Evolutionary conservation across 1,140 invertebrate species (phyloP).

Genomic region (Argopecten irradians): DNA sequence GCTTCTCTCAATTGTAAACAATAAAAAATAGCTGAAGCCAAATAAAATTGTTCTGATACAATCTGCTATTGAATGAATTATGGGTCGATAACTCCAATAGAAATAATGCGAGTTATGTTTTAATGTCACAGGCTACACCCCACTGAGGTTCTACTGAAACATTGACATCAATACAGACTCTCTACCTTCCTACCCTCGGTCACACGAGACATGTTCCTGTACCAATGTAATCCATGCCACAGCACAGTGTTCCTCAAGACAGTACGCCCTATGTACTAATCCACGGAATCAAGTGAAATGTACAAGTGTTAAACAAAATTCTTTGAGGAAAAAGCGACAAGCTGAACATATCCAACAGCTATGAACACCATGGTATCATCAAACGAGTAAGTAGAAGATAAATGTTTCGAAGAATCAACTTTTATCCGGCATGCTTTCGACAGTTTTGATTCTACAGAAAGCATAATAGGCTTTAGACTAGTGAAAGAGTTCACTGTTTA

Average conservation of each 20-base stretch:
- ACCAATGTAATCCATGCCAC: no score
- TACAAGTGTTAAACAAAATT: not conserved
- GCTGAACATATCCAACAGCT: not conserved
- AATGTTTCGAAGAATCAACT: no score
- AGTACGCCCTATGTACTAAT: not conserved
- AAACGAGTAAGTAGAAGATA: not conserved
- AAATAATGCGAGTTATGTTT: no score
- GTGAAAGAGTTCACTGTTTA: no score
- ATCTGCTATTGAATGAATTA: no score
- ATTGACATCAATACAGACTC: not conserved
- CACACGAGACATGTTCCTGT: not conserved
- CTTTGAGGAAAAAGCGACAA: not conserved
- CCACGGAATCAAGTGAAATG: not conserved
- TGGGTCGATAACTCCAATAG: no score
- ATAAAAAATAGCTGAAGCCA: no score
- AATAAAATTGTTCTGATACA: no score
- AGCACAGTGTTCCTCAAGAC: not conserved
- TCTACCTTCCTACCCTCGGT: not conserved
- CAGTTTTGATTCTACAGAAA: no score
- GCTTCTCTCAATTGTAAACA: no score
- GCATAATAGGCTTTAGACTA: no score
- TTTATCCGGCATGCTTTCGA: no score
- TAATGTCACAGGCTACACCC: not conserved
- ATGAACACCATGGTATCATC: not conserved
- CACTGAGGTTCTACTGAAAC: not conserved